These are phyloP conservation scores for Cyprinodon diabolis DNA, from an alignment of 2,797 vertebrate genomes.

Conservation along the genomic window DNA sequence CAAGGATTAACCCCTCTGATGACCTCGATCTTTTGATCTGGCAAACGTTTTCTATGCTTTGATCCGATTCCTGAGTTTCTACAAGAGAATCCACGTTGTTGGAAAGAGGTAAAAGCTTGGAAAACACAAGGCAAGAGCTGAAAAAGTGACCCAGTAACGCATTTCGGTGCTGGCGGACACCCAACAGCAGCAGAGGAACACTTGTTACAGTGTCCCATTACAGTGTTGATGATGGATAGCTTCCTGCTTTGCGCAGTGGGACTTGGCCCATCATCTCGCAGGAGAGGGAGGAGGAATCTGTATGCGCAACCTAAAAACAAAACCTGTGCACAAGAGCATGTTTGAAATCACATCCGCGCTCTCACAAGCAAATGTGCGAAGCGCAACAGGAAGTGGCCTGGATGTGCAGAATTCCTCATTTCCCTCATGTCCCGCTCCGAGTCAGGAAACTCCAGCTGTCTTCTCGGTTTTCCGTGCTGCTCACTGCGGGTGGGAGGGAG, in stretches of 20 bases:
- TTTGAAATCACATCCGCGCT: constrained; percentile 24
- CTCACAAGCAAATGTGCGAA: constrained; percentile 33
- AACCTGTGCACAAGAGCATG: constrained; percentile 9
- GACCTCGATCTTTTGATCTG: constrained; percentile 46
- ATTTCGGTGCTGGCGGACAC: background rate
- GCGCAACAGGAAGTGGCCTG: constrained; percentile 69
- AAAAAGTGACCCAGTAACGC: constrained; percentile 8
- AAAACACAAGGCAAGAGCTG: constrained; percentile 23
- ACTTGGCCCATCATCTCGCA: constrained; percentile 16
- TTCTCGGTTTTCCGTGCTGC: constrained; percentile 22
- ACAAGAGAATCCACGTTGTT: constrained; percentile 4
- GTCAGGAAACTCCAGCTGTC: constrained; percentile 71
- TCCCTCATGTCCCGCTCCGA: constrained; percentile 54
- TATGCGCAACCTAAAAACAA: constrained; percentile 37
- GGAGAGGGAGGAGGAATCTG: constrained; percentile 10
- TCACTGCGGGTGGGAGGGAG: constrained; percentile 12
- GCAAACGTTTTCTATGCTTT: background rate
- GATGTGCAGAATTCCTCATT: constrained; percentile 73
- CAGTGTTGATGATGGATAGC: constrained; percentile 32
- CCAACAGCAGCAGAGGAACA: constrained; percentile 20
- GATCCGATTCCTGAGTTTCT: background rate
- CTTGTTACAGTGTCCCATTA: constrained; percentile 38
- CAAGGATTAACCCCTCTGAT: constrained; percentile 46
- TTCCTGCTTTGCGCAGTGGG: constrained; percentile 36
- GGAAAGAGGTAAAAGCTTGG: constrained; percentile 19